Evolutionary conservation across 2,888 invertebrate species (phyloP).

Genomic region (Melipona bicolor): DNA sequence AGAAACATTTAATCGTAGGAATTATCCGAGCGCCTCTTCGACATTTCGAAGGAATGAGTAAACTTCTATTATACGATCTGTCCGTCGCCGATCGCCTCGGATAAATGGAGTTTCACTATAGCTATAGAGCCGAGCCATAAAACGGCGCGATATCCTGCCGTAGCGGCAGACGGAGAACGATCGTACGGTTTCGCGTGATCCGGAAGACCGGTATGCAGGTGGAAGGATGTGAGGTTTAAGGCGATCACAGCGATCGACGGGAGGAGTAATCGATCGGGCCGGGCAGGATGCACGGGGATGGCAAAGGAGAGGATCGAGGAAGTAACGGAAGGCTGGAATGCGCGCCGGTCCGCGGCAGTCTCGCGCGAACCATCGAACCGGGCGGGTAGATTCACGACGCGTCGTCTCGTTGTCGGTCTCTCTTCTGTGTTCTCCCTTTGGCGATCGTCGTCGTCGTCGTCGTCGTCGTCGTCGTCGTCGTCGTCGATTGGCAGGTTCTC

Average conservation of each 20-base stretch:
- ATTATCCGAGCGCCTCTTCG: background rate
- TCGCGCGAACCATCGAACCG: constrained; percentile 69
- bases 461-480: background rate
- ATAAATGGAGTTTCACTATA: background rate
- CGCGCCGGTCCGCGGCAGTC: constrained; percentile 67
- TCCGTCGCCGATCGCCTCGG: background rate
- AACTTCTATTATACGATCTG: background rate
- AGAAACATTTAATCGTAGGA: no score
- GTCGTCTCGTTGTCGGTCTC: background rate
- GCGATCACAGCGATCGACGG: constrained; percentile 34
- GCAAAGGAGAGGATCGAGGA: constrained; percentile 63
- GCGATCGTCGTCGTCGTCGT: background rate
- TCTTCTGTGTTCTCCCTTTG: constrained; percentile 13
- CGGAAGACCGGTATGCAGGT: constrained; percentile 62
- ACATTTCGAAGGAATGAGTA: background rate
- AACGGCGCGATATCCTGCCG: constrained; percentile 4
- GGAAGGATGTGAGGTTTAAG: constrained; percentile 50
- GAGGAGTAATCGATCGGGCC: constrained; percentile 17
- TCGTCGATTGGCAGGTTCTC: background rate
- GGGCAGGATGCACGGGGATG: constrained; percentile 57
- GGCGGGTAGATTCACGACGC: constrained; percentile 55
- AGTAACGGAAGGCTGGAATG: constrained; percentile 63
- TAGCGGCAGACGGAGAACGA: constrained; percentile 32
- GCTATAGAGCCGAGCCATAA: background rate
- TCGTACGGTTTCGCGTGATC: constrained; percentile 58